Base-by-base conservation (phyloP, 2,888 invertebrate species). In the Halictus quadricinctus region DNA sequence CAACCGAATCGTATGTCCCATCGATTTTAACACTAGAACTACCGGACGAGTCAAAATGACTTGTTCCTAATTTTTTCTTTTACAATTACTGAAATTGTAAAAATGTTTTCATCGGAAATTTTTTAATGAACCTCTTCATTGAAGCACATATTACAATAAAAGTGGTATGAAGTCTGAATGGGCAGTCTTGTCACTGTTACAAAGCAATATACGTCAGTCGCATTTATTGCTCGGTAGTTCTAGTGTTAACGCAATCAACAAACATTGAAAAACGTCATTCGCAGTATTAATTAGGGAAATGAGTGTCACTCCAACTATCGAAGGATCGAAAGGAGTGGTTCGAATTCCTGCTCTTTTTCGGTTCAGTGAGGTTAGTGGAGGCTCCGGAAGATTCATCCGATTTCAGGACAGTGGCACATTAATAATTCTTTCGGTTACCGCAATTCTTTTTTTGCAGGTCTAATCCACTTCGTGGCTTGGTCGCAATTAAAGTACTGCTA, bases 231-330 rank as follows among this genome's bases (percentile, higher is more conserved):
- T n/a, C n/a, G n/a, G n/a, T n/a, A n/a, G n/a, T n/a, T n/a, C n/a
- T n/a, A n/a, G n/a, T n/a, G n/a, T 75, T 43, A 43, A 29, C 46
- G 13, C 54, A 75, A 18, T 46, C 60, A 15, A 10, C 18, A 75
- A 60, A 43, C 75, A 64, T 46, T 60, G 75, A 64, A 29, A 46
- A 43, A 60, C 60, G 60, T 64, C 46, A 25, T 64, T 75, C 25
- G 21, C 60, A 21, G 25, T n/a, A 54, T 54, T 74, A 73, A 73
- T 64, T 64, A 64, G 29, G 6, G 29, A 25, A 29, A 64, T 4
- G 7, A 64, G 64, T 64, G 64, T 25, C 64, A 13, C 64, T 64
- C 29, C 13, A 64, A 15, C 25, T 29, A 29, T 64, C 29, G n/a
- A n/a, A n/a, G n/a, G n/a, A n/a, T n/a, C n/a, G n/a, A n/a, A n/a